Percentiles rank a stretch among this genome's conserved stretches.
Conservation (phyloP, 2,888 invertebrate species). For the Rugalucina vietnamica region DNA sequence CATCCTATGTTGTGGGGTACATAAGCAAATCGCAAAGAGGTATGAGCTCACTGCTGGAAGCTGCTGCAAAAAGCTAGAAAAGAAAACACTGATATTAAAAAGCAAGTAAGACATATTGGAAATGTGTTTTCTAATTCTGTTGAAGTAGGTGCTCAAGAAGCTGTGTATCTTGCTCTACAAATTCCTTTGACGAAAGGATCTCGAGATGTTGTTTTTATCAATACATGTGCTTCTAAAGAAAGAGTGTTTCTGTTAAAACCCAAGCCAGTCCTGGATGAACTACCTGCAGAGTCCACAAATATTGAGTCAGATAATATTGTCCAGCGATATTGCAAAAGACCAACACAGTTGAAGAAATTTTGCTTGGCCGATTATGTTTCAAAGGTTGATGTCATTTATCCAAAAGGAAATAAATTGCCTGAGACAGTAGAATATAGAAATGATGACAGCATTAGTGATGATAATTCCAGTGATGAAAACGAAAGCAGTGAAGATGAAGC, state of each 20-base stretch:
- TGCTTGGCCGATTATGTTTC: slow-evolving; percentile 61
- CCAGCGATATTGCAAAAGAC: slow-evolving; percentile 56
- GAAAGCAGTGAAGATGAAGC: slow-evolving; percentile 10
- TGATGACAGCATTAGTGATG: background rate
- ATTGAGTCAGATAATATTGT: slow-evolving; percentile 28
- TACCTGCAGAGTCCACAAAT: slow-evolving; percentile 42
- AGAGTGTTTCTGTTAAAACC: slow-evolving; percentile 69
- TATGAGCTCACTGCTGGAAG: slow-evolving; percentile 23
- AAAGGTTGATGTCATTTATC: slow-evolving; percentile 42
- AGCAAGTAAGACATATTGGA: slow-evolving; percentile 59
- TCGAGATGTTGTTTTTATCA: slow-evolving; percentile 54
- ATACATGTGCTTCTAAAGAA: slow-evolving; percentile 62
- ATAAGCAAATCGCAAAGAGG: slow-evolving; percentile 34
- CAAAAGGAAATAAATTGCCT: too few relatives aligned
- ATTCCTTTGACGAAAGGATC: slow-evolving; percentile 52
- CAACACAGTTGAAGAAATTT: slow-evolving; percentile 39
- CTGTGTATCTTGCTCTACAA: slow-evolving; percentile 57
- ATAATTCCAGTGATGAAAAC: slow-evolving; percentile 14
- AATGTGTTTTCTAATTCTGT: slow-evolving; percentile 50
- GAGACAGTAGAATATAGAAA: too few relatives aligned
- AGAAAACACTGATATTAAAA: slow-evolving; percentile 54
- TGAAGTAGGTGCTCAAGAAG: slow-evolving; percentile 69
- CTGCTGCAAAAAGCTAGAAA: slow-evolving; percentile 54
- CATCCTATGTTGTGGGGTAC: slow-evolving; percentile 35
- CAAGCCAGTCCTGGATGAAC: slow-evolving; percentile 46